Evolutionary conservation across 2,113 vertebrate species (phyloP), one percentile per base, ranked within the genome.

Genomic region (Leptocoma aspasia): DNA sequence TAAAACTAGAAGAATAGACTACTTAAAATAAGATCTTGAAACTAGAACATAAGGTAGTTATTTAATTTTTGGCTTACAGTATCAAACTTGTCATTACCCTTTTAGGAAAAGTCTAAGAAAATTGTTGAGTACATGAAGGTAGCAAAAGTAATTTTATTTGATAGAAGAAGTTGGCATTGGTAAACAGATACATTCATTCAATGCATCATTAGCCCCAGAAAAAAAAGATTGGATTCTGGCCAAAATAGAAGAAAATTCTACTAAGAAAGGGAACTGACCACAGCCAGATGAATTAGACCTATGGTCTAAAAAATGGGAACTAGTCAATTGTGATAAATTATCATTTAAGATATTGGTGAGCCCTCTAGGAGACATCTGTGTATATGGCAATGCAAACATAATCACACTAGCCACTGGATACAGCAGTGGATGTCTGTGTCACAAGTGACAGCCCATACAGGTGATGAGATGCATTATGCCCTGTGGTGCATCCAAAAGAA

Each of bases 41-140:
- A 69, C 42, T 86, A 94, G 72, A 90, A 90, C 93, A 95, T 93
- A 95, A 94, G 94, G 86, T 86, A 95, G 88, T 84, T 94, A 94
- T 94, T 97, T 93, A 88, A 94, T 92, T 94, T 93, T 95, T 96
- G 82, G 85, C 88, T 92, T 97, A 81, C 60, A 45, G 64, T 94
- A 90, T 86, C 88, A 86, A 94, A 89, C 72, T 93, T 95, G 90
- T 93, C 90, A 90, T 94, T 97, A 92, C 37, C 50, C 68, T 93
- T 96, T 93, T 81, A 97, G 69, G 64, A 93, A 84, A 94, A 96
- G 80, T 96, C 86, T 89, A 93, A 95, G 90, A 90, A 95, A 94
- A 94, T 90, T 89, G 76, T 93, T 1, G 3, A 84, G 53, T 90
- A 92, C 88, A 53, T 82, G 83, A 89, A 96, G 52, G 53, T 75